Base-by-base conservation (phyloP, 1,140 invertebrate genomes). In the Solenopsis fugax region DNA sequence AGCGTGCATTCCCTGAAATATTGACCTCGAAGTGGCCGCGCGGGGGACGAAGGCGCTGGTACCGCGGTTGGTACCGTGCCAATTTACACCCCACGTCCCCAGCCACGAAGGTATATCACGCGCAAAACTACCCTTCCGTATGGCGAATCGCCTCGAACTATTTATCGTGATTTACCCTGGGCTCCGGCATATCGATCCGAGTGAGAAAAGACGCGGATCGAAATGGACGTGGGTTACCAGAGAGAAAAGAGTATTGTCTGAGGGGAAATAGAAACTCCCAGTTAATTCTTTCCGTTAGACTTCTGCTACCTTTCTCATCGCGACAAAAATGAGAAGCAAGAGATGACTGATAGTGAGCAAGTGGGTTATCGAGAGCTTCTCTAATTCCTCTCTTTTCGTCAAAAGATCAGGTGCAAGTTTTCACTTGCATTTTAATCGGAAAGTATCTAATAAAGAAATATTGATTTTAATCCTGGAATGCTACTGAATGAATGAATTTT, bases 31-130 rank as follows among this genome's bases (percentile, higher is more conserved):
- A 29, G 29, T 29, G 71, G 50, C 62, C 80, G n/a, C 50, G 41
- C 64, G 13, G 62, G 60, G 82, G 75, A 69, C 84, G 86, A 80
- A 87, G 88, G 87, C 88, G 52, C 86, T 92, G 90, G 92, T 90
- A 93, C 93, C 91, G 91, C 69, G 85, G 81, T 89, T 93, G 90
- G 92, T 90, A 93, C 92, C 87, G 85, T 82, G 71, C 54, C 80
- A 89, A 85, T 92, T 89, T 87, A 69, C 88, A 88, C 86, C 72
- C 67, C 54, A 86, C 62, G 76, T 88, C 50, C 64, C 60, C 91
- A 76, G 87, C 92, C 75, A 87, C 87, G 41, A 91, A 67, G 60
- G 34, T 82, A 92, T 76, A 92, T 90, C 91, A 91, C 91, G 87
- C 88, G 82, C 86, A 85, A 81, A 81, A 87, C 69, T 77, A 76